Evolutionary conservation across 2,888 invertebrate species (phyloP), one percentile per base, ranked within the genome.

Genomic region (Amiota communis): DNA sequence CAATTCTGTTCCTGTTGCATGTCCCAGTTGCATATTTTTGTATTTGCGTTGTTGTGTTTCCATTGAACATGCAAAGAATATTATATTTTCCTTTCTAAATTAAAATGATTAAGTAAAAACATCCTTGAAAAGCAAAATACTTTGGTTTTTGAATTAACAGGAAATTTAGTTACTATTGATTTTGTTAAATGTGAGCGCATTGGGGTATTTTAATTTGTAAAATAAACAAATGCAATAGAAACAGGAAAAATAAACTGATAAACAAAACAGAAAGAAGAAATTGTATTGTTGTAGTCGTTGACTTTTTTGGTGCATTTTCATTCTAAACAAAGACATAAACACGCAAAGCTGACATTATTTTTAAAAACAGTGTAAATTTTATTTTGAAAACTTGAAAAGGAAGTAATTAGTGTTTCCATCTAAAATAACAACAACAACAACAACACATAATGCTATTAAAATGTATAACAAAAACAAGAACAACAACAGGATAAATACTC

Each of bases 261-360:
- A 67, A 67, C 20, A 67, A 67, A 59, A 71, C 56, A 72, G 61
- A 73, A 75, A 57, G 57, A 64, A 49, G 59, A 53, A 59, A 59
- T 17, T 47, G 9, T 36, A 20, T 17, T 47, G 9, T 36, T 12
- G 9, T 51, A 0, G 36, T 36, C 36, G 36, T n/a, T n/a, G 23
- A 23, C 23, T 1, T 67, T 48, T 61, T 53, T 70, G 57, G 46
- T n/a, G 77, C 78, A 80, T 79, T 77, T n/a, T 8, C 73, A 72
- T 76, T 73, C 84, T 86, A 86, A 87, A 87, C 87, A 87, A 85
- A 87, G 87, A 85, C 84, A 88, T 88, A 85, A 88, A 88, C 88
- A 87, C 87, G 87, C 87, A 81, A 87, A 78, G 82, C 84, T 83
- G 85, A 85, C 86, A 87, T 87, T 88, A 87, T 86, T 87, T 87